Conservation (phyloP, 2,888 invertebrate species). For the Synergus gifuensis region DNA sequence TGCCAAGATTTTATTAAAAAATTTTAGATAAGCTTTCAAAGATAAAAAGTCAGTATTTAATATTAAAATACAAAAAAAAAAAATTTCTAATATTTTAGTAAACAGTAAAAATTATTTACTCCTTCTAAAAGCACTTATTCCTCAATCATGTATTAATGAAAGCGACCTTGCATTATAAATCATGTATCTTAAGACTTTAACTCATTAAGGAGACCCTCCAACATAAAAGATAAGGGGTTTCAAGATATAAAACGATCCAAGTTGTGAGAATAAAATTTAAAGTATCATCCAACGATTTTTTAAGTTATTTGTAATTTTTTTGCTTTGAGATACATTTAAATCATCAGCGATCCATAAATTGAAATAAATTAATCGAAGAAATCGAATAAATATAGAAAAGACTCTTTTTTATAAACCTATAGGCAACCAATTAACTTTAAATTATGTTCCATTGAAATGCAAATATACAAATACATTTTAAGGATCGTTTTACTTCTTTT, state of each 20-base stretch:
- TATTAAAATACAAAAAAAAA: not conserved
- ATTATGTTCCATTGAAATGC: not conserved
- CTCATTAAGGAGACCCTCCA: not conserved
- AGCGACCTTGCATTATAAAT: not conserved
- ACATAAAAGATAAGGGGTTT: conserved; percentile 7
- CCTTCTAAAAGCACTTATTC: conserved; percentile 10
- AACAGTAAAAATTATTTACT: not conserved
- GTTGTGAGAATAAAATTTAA: not conserved
- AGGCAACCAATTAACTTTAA: not conserved
- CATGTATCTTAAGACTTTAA: conserved; percentile 10
- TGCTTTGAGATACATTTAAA: not conserved
- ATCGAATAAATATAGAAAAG: not conserved
- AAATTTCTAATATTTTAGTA: not conserved
- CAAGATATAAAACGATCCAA: conserved; percentile 6
- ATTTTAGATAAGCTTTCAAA: not conserved
- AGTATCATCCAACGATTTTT: conserved; percentile 9
- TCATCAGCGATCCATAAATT: not conserved
- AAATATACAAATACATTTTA: not conserved
- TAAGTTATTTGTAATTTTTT: not conserved
- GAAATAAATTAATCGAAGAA: not conserved
- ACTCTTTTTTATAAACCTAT: not conserved
- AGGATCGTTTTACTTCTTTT: not conserved
- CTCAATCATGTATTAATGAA: conserved; percentile 32
- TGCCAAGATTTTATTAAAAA: not conserved
- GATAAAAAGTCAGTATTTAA: not conserved